A percentile compares a stretch with the other conserved stretches of the same genome.
phyloP scores from a whole-genome alignment of 2,888 invertebrate species.

The Brenthis hecate region DNA sequence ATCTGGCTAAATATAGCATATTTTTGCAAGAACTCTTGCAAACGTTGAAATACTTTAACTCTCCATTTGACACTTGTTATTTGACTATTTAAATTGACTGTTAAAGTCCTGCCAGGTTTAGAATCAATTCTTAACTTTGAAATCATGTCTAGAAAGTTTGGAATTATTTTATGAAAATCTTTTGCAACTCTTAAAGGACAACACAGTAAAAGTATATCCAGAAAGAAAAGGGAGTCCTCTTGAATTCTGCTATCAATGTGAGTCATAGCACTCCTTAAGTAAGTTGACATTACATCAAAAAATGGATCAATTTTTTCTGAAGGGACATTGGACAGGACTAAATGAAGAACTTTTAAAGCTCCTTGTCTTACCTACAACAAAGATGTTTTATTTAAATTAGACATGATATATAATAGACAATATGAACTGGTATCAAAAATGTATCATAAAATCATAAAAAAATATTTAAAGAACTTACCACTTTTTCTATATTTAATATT shows the following conservation, averaged over 20 bases:
- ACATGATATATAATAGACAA: neutral
- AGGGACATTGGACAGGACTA: slow-evolving; percentile 67
- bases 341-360: slow-evolving; percentile 80
- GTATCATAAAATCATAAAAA: neutral
- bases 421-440: neutral
- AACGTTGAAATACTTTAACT: slow-evolving; percentile 86
- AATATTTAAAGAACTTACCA: slow-evolving; percentile 57
- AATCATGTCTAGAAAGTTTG: slow-evolving; percentile 92
- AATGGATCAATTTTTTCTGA: slow-evolving; percentile 85
- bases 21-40: slow-evolving; percentile 80
- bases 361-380: slow-evolving; percentile 78
- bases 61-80: slow-evolving; percentile 91
- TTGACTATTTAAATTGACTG: slow-evolving; percentile 86
- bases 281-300: slow-evolving; percentile 89
- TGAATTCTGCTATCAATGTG: slow-evolving; percentile 91
- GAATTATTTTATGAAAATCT: slow-evolving; percentile 87
- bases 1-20: slow-evolving; percentile 60
- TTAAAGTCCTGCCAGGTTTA: slow-evolving; percentile 85
- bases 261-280: slow-evolving; percentile 94
- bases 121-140: slow-evolving; percentile 86
- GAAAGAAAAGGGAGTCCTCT: slow-evolving; percentile 90
- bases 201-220: slow-evolving; percentile 88
- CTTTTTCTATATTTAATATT: slow-evolving; percentile 87
- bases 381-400: neutral
- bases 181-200: slow-evolving; percentile 85